phyloP scores from a whole-genome alignment of 1,140 invertebrate genomes.

The Orchesella cincta region DNA sequence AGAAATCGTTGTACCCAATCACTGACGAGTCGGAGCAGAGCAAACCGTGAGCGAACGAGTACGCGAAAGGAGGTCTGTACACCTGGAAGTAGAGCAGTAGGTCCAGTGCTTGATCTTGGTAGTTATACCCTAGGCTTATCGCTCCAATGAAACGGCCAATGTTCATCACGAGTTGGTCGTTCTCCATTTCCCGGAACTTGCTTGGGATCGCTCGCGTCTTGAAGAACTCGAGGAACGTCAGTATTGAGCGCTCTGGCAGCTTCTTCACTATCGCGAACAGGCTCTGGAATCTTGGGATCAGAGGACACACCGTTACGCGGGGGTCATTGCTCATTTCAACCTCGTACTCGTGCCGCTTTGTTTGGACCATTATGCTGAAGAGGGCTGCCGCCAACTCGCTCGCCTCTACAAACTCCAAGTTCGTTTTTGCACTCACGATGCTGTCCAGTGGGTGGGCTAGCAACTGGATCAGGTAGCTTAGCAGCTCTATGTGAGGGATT shows the following conservation, averaged over 20 bases:
- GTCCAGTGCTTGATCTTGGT: not conserved
- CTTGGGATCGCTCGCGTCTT: not conserved
- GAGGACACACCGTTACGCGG: not conserved
- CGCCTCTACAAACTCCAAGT: no score
- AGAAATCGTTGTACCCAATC: not conserved
- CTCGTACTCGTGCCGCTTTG: no score
- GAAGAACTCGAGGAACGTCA: not conserved
- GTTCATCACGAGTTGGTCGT: not conserved
- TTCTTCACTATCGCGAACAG: not conserved
- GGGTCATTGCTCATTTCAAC: no score
- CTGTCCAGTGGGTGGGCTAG: no score
- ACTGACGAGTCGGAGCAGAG: not conserved
- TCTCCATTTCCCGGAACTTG: not conserved
- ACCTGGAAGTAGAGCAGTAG: not conserved
- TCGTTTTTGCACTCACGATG: no score
- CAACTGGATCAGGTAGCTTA: no score
- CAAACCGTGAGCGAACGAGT: not conserved
- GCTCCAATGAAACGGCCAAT: not conserved
- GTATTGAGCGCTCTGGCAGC: not conserved
- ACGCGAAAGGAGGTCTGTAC: not conserved
- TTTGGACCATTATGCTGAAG: no score
- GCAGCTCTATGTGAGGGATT: no score
- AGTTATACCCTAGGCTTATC: not conserved
- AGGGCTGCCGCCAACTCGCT: no score
- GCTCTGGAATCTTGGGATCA: not conserved